These are phyloP conservation scores for Epinephelus fuscoguttatus DNA, from an alignment of 2,113 vertebrate species.

Conservation along the genomic window DNA sequence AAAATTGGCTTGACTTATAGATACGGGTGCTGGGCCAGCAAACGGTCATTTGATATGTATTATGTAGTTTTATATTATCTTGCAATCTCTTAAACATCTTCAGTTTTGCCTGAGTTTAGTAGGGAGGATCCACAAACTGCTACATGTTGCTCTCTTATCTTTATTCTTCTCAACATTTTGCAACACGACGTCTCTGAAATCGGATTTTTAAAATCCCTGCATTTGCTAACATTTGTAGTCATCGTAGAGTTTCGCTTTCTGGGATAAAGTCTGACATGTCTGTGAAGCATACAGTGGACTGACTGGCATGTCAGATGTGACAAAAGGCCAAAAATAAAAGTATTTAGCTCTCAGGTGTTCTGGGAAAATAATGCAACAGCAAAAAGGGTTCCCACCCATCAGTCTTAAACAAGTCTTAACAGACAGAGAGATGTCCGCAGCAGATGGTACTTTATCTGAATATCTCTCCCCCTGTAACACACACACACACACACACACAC, in stretches of 20 bases:
- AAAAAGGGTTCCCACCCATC: not conserved
- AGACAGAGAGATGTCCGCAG: conserved; percentile 19
- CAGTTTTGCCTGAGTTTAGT: not conserved
- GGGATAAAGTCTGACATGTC: not conserved
- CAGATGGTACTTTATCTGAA: conserved; percentile 50
- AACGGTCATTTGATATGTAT: too few relatives aligned
- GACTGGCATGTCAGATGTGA: not conserved
- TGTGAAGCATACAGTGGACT: not conserved
- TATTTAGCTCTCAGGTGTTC: not conserved
- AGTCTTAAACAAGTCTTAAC: not conserved
- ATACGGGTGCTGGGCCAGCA: too few relatives aligned
- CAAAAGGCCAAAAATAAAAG: not conserved
- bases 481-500: not conserved
- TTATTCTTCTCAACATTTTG: not conserved
- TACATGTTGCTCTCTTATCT: not conserved
- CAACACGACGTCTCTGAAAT: not conserved
- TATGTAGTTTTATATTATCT: too few relatives aligned
- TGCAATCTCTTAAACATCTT: not conserved
- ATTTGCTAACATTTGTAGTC: not conserved
- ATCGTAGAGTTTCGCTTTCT: not conserved
- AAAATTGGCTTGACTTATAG: too few relatives aligned
- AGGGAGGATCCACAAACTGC: not conserved
- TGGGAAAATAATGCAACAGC: not conserved
- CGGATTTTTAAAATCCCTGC: too few relatives aligned
- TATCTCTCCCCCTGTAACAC: not conserved